Evolutionary conservation across 2,888 invertebrate genomes (phyloP), one percentile per base, ranked within the genome.

Genomic region (Campaea margaritaria): DNA sequence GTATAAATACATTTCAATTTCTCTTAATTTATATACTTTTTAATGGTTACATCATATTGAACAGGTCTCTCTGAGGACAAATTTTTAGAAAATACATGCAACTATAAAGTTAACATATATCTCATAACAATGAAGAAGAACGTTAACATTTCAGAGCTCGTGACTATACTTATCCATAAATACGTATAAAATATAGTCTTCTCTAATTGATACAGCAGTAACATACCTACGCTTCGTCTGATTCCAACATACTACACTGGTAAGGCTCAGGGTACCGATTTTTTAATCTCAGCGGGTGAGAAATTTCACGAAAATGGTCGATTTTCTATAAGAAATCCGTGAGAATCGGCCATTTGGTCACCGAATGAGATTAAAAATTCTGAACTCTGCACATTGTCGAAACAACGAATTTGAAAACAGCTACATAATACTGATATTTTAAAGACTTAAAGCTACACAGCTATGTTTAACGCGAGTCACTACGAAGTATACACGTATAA

Each of bases 401-500:
- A 61, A 51, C 57, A 41, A 64, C 53, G 45, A 56, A 46, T 50
- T 49, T 47, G 9, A 51, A 56, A 52, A 43, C 46, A 43, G 56
- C 62, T 65, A 58, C 41, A 46, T 58, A 60, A 64, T 65, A 65
- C 62, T 65, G 64, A 65, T 63, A 66, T 65, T 54, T 38, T 36
- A 12, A 36, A 13, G 54, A 58, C 13, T 27, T 34, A 54, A 16
- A n/a, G 28, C 54, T 57, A 53, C 12, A 49, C 15, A 55, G 58
- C 56, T 62, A 38, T 52, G 41, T 55, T 58, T 16, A 52, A 34
- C 48, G 62, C 60, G 47, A 64, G 12, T 16, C 16, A 36, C 63
- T 58, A 64, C 43, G 64, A 72, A 62, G 53, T 65, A 66, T 63
- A 65, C 65, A 69, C 45, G 55, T 72, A 68, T 73, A 75, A 64